A percentile compares a stretch with the other conserved stretches of the same genome.
Conservation (phyloP, 2,113 vertebrate species). For the Nanorana parkeri region DNA sequence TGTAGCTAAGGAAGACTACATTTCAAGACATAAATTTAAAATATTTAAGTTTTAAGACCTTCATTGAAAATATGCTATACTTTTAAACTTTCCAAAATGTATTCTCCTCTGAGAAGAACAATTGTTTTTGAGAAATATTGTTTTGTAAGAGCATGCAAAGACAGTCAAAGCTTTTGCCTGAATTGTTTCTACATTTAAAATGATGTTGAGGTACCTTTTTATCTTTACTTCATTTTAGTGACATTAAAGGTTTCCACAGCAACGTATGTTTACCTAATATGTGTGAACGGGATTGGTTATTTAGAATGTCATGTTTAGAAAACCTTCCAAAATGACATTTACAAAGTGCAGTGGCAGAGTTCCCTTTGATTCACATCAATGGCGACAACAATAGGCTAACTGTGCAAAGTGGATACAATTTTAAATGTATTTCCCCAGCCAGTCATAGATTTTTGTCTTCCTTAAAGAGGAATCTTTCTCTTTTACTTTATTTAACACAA, state of each 20-base stretch:
- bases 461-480: neutral
- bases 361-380: conserved; percentile 26
- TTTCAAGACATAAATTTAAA: too few species aligned
- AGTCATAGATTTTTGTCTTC: neutral
- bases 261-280: conserved; percentile 14
- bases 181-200: neutral
- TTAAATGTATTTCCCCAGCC: neutral
- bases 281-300: conserved; percentile 30
- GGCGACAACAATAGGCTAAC: neutral
- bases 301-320: conserved; percentile 14
- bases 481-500: too few species aligned
- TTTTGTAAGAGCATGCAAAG: neutral
- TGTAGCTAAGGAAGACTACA: too few species aligned
- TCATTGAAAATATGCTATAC: too few species aligned
- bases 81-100: too few species aligned
- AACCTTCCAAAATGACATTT: conserved; percentile 15
- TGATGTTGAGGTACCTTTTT: neutral
- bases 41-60: too few species aligned
- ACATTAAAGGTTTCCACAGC: conserved; percentile 14
- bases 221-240: neutral
- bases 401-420: neutral
- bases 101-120: neutral
- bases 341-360: conserved; percentile 18
- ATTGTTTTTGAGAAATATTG: neutral
- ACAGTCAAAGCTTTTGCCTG: neutral